phyloP scores from a whole-genome alignment of 2,113 vertebrate genomes.

The Pionites leucogaster region DNA sequence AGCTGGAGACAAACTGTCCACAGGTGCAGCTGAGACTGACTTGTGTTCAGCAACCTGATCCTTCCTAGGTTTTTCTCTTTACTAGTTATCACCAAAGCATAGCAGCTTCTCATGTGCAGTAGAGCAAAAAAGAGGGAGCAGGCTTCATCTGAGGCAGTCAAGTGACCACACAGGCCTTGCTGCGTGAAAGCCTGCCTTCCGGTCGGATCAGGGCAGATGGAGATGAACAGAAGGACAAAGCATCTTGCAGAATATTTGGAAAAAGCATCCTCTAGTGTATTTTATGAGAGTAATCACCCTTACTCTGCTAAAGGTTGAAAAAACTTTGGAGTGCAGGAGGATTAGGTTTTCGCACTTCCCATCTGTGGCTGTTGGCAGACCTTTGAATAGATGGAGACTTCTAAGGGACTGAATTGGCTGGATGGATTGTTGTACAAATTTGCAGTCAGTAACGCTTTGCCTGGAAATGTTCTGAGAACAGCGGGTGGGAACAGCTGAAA shows the following conservation, averaged over 20 bases:
- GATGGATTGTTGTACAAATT: not conserved
- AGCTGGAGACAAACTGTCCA: slow-evolving; percentile 41
- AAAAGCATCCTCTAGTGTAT: not conserved
- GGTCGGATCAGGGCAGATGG: not conserved
- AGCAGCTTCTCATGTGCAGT: not conserved
- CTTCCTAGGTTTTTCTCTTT: not conserved
- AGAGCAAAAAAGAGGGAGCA: not conserved
- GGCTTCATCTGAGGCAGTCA: not conserved
- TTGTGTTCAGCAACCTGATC: not conserved
- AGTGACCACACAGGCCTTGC: not conserved
- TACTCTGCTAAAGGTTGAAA: not conserved
- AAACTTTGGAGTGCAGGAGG: not conserved
- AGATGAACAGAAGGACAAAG: not conserved
- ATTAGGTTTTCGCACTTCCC: not conserved
- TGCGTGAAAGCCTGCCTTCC: not conserved
- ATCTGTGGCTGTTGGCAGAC: not conserved
- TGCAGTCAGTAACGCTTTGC: slow-evolving; percentile 21
- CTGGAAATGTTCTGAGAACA: slow-evolving; percentile 2
- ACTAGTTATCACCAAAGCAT: not conserved
- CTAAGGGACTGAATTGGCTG: not conserved
- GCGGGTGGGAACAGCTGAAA: not conserved
- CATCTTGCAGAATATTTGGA: not conserved
- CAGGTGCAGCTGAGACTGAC: slow-evolving; percentile 7
- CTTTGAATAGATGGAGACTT: not conserved
- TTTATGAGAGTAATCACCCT: not conserved